These are phyloP conservation scores for Drosophila silvestris DNA, from an alignment of 2,888 invertebrate genomes.

Conservation along the genomic window DNA sequence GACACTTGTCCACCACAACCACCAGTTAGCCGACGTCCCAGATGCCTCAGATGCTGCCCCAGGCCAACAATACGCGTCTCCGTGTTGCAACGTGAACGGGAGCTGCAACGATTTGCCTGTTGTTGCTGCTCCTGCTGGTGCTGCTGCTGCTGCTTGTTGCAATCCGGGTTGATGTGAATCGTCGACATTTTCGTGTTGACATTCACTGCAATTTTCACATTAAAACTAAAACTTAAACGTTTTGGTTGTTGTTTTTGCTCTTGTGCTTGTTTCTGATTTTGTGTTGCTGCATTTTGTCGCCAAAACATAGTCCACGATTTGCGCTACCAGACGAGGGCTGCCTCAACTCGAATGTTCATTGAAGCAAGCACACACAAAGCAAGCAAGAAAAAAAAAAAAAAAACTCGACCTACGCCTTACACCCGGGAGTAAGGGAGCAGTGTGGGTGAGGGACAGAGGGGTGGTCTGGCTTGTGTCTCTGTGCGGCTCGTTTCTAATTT, in stretches of 20 bases:
- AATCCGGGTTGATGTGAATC: constrained; percentile 36
- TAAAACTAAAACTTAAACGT: constrained; percentile 69
- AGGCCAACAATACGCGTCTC: constrained; percentile 11
- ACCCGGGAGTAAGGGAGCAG: neutral
- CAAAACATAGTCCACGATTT: constrained; percentile 67
- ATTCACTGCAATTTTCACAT: constrained; percentile 73
- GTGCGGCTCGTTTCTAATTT: constrained; percentile 52
- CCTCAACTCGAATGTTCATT: constrained; percentile 37
- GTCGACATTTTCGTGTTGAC: constrained; percentile 70
- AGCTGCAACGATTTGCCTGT: neutral
- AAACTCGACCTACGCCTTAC: constrained; percentile 44
- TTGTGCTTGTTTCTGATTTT: neutral
- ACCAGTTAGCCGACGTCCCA: constrained; percentile 43
- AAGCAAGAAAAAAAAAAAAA: neutral
- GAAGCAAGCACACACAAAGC: constrained; percentile 4
- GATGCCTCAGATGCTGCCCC: constrained; percentile 48
- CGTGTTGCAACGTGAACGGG: constrained; percentile 3
- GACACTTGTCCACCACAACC: neutral
- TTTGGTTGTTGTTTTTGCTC: constrained; percentile 28
- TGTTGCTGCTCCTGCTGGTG: neutral
- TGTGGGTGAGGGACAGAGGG: neutral
- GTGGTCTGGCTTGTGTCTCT: constrained; percentile 10
- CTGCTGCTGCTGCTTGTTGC: constrained; percentile 4
- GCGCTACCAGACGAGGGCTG: neutral
- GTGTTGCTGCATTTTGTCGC: constrained; percentile 55